These are phyloP conservation scores for Cryptoblepharus egeriae DNA, from an alignment of 2,797 vertebrate genomes.

Conservation along the genomic window DNA sequence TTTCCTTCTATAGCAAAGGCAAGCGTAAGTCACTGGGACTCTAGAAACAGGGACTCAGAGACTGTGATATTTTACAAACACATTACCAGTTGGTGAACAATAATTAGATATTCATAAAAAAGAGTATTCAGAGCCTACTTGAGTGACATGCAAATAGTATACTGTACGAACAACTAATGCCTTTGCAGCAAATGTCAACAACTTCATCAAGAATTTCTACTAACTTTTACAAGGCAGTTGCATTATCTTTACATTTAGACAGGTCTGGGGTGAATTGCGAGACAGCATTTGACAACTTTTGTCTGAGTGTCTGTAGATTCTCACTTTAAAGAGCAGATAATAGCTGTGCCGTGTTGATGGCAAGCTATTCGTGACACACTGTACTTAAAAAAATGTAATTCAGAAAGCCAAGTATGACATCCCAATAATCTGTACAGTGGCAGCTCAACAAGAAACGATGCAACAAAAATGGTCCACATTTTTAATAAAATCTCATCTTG, in stretches of 20 bases:
- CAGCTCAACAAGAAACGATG: neutral
- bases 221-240: neutral
- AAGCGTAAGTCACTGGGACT: neutral
- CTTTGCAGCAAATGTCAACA: neutral
- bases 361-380: constrained; percentile 38
- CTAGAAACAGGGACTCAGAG: neutral
- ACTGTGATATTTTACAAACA: neutral
- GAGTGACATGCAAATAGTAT: neutral
- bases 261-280: neutral
- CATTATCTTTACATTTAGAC: constrained; percentile 1
- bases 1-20: constrained; percentile 34
- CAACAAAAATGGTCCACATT: constrained; percentile 17
- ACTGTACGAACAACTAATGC: neutral
- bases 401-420: neutral
- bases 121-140: neutral
- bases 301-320: constrained; percentile 2
- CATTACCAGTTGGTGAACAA: neutral
- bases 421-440: constrained; percentile 19
- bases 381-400: constrained; percentile 33
- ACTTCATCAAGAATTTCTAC: neutral
- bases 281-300: neutral
- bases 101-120: constrained; percentile 5
- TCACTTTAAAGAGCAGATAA: constrained; percentile 28
- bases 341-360: constrained; percentile 15
- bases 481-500: constrained; percentile 17